phyloP scores from a whole-genome alignment of 37 sponge, comb jelly and placozoan genomes.

The Eunapius fragilis region DNA sequence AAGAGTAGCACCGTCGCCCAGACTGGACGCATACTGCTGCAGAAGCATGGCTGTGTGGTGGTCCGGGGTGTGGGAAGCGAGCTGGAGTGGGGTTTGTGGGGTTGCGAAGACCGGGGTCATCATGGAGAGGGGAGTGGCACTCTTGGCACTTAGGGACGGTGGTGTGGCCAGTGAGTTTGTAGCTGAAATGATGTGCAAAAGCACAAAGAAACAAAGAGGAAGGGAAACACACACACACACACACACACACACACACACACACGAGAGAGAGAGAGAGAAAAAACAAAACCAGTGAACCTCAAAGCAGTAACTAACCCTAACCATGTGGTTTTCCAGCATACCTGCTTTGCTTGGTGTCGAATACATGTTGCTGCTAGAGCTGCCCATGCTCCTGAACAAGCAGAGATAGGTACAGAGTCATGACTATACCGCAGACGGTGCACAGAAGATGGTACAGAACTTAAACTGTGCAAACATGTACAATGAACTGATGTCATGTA shows the following conservation, averaged over 20 bases:
- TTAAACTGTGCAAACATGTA: no score
- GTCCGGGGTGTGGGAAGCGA: neutral
- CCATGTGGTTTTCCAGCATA: neutral
- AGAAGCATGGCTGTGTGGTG: neutral
- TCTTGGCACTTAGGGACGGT: neutral
- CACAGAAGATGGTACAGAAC: no score
- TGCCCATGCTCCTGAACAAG: neutral
- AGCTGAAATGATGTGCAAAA: neutral
- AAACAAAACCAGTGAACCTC: neutral
- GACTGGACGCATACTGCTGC: neutral
- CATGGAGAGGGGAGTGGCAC: neutral
- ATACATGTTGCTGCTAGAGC: neutral
- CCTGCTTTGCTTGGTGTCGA: neutral
- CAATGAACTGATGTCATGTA: no score
- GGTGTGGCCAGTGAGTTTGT: neutral
- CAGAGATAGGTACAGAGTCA: neutral
- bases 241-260: no score
- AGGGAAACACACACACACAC: no score
- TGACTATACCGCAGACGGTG: no score
- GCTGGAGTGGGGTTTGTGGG: neutral
- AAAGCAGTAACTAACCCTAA: neutral
- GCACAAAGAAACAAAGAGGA: slow-evolving; percentile 1
- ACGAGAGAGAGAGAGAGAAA: neutral
- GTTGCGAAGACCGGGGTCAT: neutral
- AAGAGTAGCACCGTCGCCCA: neutral